These are phyloP conservation scores for Chrysodeixis includens DNA, from an alignment of 2,888 invertebrate species.

Conservation along the genomic window DNA sequence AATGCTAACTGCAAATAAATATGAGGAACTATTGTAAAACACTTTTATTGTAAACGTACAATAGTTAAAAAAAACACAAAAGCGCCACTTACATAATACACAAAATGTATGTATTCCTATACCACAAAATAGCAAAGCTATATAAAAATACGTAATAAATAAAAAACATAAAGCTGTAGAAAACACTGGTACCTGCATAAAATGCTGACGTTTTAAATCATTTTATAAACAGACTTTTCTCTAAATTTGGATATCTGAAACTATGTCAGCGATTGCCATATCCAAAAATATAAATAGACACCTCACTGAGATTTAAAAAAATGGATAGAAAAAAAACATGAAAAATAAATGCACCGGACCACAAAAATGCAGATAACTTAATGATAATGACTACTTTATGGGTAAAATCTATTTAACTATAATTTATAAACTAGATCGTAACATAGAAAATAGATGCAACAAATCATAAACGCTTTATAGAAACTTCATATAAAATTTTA, in stretches of 20 bases:
- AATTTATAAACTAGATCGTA: neutral
- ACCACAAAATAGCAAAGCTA: neutral
- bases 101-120: constrained; percentile 30
- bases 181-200: neutral
- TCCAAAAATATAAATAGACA: neutral
- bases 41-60: constrained; percentile 13
- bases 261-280: neutral
- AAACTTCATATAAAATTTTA: constrained; percentile 26
- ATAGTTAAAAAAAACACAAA: constrained; percentile 17
- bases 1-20: constrained; percentile 4
- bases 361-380: constrained; percentile 21
- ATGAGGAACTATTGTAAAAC: constrained; percentile 16
- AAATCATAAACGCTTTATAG: neutral
- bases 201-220: neutral
- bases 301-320: neutral
- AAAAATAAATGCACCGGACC: constrained; percentile 34
- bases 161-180: neutral
- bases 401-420: constrained; percentile 7
- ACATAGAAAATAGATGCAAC: neutral
- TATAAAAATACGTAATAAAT: neutral
- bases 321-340: neutral
- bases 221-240: neutral
- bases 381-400: constrained; percentile 16
- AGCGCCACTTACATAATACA: constrained; percentile 15
- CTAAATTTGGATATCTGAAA: neutral